These are phyloP conservation scores for Sphaeramia orbicularis DNA, from an alignment of 2,797 vertebrate genomes.

Conservation along the genomic window DNA sequence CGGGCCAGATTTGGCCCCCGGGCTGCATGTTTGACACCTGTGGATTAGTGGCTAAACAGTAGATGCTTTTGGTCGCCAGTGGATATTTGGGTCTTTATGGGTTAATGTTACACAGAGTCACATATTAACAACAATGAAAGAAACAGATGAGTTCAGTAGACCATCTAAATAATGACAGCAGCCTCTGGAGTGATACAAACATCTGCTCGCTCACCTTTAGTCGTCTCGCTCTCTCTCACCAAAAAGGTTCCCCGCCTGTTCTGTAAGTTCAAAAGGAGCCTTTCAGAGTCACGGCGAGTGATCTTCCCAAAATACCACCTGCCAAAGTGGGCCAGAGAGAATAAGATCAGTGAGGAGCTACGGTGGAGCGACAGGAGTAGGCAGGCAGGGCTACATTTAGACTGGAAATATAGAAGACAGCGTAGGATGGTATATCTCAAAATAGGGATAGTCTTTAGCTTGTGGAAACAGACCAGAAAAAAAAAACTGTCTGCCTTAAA, in stretches of 20 bases:
- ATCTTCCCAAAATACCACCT: constrained; percentile 99
- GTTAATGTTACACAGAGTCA: background rate
- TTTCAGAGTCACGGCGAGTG: constrained; percentile 94
- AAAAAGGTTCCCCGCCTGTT: constrained; percentile 95
- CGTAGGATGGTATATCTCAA: background rate
- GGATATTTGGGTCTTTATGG: no score
- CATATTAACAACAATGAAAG: background rate
- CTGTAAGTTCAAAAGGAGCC: constrained; percentile 92
- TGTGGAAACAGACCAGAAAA: background rate
- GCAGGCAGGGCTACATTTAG: constrained; percentile 26
- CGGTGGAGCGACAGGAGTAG: constrained; percentile 39
- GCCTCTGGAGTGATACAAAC: constrained; percentile 19
- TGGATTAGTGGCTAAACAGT: no score
- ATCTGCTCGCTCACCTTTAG: constrained; percentile 88
- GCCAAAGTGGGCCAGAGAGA: constrained; percentile 69
- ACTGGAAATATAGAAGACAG: constrained; percentile 10
- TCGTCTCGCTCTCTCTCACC: constrained; percentile 96
- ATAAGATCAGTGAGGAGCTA: constrained; percentile 53
- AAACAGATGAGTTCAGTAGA: constrained; percentile 14
- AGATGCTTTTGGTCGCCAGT: no score
- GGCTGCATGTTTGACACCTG: no score
- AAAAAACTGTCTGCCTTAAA: background rate
- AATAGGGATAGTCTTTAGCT: background rate
- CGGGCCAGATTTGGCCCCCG: no score
- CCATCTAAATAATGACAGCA: constrained; percentile 6